Conservation (phyloP, 2,113 vertebrate genomes). For the Nyctereutes procyonoides region DNA sequence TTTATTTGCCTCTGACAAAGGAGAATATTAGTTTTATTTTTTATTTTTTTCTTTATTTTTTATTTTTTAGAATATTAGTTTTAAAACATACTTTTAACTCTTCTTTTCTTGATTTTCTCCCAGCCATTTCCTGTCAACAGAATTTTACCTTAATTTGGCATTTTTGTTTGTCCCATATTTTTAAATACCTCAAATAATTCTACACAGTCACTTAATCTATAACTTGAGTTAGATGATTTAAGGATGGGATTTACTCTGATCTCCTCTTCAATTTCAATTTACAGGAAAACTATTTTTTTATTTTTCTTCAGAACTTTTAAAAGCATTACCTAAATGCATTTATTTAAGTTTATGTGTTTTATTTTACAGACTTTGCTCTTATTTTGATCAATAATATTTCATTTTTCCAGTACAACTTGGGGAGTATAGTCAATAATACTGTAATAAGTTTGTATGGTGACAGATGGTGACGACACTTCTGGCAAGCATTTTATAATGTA, state of each 20-base stretch:
- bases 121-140: not conserved
- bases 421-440: not conserved
- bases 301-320: constrained; percentile 27
- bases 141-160: not conserved
- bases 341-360: not conserved
- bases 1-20: not conserved
- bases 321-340: not conserved
- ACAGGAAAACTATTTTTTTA: not conserved
- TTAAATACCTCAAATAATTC: not conserved
- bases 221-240: not conserved
- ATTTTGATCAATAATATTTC: not conserved
- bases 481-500: not conserved
- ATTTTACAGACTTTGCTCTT: not conserved
- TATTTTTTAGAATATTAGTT: not conserved
- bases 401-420: not conserved
- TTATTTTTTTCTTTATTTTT: no score
- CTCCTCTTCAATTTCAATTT: constrained; percentile 18
- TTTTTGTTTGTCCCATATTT: not conserved
- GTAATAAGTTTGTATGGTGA: not conserved
- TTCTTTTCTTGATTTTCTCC: not conserved
- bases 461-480: not conserved
- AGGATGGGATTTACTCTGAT: not conserved
- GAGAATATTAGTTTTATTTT: not conserved
- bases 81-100: not conserved
- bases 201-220: not conserved